phyloP scores from a whole-genome alignment of 1,140 invertebrate species.

The Gryllus bimaculatus region DNA sequence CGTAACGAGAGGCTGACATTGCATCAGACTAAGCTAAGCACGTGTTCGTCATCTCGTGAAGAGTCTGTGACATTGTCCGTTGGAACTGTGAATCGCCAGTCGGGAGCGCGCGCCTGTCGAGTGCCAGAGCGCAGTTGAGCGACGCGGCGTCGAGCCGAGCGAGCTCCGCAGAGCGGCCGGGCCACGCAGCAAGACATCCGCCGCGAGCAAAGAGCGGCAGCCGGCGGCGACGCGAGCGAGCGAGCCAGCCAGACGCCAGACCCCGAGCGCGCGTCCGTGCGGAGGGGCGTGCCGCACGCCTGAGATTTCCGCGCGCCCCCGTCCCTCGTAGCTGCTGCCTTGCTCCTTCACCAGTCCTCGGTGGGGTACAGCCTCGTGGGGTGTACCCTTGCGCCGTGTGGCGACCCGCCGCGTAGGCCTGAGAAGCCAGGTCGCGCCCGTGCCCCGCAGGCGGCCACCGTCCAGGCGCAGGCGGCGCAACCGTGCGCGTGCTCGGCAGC shows the following conservation, averaged over 20 bases:
- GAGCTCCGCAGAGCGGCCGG: too few relatives aligned
- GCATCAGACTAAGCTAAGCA: too few relatives aligned
- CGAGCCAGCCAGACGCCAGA: background rate
- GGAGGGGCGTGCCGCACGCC: background rate
- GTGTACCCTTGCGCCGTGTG: conserved; percentile 45
- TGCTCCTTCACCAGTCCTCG: conserved; percentile 36
- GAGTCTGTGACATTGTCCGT: too few relatives aligned
- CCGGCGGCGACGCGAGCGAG: background rate
- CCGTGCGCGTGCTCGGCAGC: conserved; percentile 16
- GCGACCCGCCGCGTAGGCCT: conserved; percentile 35
- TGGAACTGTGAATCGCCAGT: too few relatives aligned
- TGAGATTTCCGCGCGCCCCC: conserved; percentile 10
- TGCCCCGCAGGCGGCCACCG: conserved; percentile 18
- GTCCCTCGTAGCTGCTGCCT: conserved; percentile 18
- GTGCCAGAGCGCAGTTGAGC: too few relatives aligned
- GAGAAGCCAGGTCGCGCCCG: conserved; percentile 27
- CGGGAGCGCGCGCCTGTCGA: too few relatives aligned
- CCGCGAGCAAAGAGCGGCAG: too few relatives aligned
- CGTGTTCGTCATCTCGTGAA: too few relatives aligned
- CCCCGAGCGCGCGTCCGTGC: background rate
- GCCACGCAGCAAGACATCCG: too few relatives aligned
- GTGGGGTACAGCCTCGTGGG: conserved; percentile 45
- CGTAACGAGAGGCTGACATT: too few relatives aligned
- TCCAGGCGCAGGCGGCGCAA: conserved; percentile 23
- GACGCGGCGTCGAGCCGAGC: too few relatives aligned